Evolutionary conservation across 2,113 vertebrate species (phyloP).

Genomic region (Mesocricetus auratus): DNA sequence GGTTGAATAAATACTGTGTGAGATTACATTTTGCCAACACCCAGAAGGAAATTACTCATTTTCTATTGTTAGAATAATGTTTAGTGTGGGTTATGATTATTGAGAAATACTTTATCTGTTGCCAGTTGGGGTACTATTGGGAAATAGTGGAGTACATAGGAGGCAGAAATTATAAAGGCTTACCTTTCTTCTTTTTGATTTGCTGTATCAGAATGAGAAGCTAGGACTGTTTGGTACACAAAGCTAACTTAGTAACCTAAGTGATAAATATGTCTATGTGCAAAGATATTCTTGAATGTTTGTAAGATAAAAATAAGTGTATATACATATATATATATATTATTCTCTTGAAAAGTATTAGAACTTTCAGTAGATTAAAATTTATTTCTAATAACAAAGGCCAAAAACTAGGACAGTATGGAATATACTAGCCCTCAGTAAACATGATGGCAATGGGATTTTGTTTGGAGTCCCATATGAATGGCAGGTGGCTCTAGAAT

Average conservation of each 20-base stretch:
- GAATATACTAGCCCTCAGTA: neutral
- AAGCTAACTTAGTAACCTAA: neutral
- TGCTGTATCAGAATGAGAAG: neutral
- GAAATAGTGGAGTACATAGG: neutral
- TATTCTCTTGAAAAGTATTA: conserved; percentile 17
- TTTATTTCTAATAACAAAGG: neutral
- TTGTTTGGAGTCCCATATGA: neutral
- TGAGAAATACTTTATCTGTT: neutral
- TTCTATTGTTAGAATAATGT: neutral
- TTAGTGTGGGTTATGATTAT: neutral
- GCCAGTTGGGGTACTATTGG: too few species aligned
- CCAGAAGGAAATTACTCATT: neutral
- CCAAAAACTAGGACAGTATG: neutral
- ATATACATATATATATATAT: neutral
- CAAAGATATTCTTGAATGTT: neutral
- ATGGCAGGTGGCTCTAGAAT: neutral
- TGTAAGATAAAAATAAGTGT: neutral
- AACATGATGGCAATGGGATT: neutral
- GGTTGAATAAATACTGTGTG: neutral
- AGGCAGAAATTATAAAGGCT: neutral
- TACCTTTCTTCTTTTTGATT: neutral
- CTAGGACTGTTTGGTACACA: neutral
- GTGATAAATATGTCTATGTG: neutral
- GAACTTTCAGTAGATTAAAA: neutral
- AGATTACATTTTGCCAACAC: neutral